Conservation (phyloP, 2,797 vertebrate species). For the Phyllotis vaccarum region DNA sequence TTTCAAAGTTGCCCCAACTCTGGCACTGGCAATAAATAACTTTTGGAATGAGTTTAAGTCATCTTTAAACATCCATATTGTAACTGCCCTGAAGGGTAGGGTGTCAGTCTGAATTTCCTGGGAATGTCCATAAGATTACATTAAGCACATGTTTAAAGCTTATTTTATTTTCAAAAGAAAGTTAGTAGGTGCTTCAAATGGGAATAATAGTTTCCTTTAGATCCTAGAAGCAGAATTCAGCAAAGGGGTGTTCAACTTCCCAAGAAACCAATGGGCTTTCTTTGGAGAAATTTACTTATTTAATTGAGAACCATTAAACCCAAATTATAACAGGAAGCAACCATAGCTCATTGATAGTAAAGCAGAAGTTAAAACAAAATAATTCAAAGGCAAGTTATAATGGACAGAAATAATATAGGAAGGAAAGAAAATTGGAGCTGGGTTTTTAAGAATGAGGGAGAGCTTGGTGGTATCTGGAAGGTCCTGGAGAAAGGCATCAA, state of each 20-base stretch:
- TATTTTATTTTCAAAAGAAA: conserved; percentile 43
- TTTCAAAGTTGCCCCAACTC: not conserved
- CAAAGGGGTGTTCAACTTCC: not conserved
- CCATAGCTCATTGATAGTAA: not conserved
- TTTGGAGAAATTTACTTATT: conserved; percentile 19
- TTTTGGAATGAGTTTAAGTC: not conserved
- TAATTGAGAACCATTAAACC: not conserved
- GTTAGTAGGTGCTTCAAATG: not conserved
- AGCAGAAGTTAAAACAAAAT: not conserved
- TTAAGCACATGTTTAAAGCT: not conserved
- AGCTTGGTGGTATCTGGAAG: not conserved
- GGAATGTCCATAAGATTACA: not conserved
- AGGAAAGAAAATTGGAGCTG: not conserved
- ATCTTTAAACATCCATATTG: not conserved
- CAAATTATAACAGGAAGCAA: not conserved
- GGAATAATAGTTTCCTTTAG: not conserved
- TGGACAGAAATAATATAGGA: not conserved
- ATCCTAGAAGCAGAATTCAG: conserved; percentile 5
- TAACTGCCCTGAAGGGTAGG: not conserved
- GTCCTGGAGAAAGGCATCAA: not conserved
- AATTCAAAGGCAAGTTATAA: not conserved
- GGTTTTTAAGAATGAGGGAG: not conserved
- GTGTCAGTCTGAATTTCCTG: not conserved
- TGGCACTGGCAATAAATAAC: not conserved
- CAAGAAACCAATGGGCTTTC: conserved; percentile 14